phyloP scores from a whole-genome alignment of 2,888 invertebrate species.

The Limnephilus lunatus region DNA sequence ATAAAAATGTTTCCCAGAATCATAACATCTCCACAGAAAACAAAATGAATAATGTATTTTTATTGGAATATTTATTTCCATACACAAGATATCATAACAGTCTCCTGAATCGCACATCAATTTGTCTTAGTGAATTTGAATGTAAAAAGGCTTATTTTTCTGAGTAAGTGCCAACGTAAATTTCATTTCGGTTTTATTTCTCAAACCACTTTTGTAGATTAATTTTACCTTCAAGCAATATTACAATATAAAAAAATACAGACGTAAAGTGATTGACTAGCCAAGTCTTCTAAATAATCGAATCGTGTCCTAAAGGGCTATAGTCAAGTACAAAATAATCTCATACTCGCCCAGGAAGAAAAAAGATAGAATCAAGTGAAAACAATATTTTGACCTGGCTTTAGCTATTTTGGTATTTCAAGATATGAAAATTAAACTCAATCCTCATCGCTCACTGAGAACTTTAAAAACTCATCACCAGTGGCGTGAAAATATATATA shows the following conservation, averaged over 20 bases:
- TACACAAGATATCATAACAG: constrained; percentile 30
- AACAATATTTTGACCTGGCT: too few relatives aligned
- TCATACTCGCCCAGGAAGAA: too few relatives aligned
- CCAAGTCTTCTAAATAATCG: too few relatives aligned
- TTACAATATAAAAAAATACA: background rate
- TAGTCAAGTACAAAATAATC: background rate
- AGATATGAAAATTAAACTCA: too few relatives aligned
- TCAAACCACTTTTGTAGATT: background rate
- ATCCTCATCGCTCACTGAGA: too few relatives aligned
- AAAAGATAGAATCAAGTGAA: too few relatives aligned
- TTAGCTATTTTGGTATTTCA: too few relatives aligned
- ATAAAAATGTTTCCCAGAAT: constrained; percentile 64
- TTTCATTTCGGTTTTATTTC: constrained; percentile 18
- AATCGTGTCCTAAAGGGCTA: background rate
- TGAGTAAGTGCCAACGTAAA: background rate
- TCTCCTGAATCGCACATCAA: constrained; percentile 13
- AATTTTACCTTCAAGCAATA: background rate
- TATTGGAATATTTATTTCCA: constrained; percentile 52
- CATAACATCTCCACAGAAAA: constrained; percentile 62
- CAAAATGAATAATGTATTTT: constrained; percentile 63
- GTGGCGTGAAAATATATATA: too few relatives aligned
- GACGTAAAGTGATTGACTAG: background rate
- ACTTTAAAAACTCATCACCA: too few relatives aligned
- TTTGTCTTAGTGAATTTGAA: constrained; percentile 34
- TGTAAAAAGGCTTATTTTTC: constrained; percentile 28